These are phyloP conservation scores for Pterocles gutturalis DNA, from an alignment of 2,113 vertebrate genomes.

Conservation along the genomic window DNA sequence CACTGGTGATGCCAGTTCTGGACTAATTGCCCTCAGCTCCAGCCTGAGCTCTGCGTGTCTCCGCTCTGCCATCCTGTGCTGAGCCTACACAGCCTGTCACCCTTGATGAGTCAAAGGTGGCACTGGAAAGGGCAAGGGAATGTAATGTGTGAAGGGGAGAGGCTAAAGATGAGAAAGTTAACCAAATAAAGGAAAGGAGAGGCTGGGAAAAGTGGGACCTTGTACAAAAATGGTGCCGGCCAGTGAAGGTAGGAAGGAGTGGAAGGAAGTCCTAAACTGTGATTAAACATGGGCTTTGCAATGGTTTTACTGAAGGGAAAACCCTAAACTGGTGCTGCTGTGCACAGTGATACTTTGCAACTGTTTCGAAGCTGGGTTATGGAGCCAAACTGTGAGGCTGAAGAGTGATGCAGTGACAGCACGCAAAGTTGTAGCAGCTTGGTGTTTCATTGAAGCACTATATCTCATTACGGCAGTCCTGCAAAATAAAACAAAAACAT, in stretches of 20 bases:
- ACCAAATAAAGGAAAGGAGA: background rate
- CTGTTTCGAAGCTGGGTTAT: rapidly evolving
- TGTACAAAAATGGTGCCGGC: background rate
- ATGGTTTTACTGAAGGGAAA: background rate
- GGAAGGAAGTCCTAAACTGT: background rate
- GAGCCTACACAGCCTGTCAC: rapidly evolving
- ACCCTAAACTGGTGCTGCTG: background rate
- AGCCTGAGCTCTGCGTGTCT: rapidly evolving
- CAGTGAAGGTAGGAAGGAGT: background rate
- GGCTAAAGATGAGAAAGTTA: background rate
- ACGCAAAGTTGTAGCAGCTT: rapidly evolving
- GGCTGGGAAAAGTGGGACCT: background rate
- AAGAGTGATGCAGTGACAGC: background rate
- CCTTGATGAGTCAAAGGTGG: rapidly evolving
- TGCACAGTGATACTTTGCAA: rapidly evolving
- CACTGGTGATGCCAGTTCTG: rapidly evolving
- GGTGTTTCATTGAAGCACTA: rapidly evolving
- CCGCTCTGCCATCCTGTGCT: rapidly evolving
- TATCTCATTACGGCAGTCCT: rapidly evolving
- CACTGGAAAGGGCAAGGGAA: background rate
- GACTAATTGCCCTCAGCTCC: background rate
- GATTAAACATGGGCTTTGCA: background rate
- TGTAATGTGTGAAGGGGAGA: background rate
- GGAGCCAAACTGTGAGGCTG: rapidly evolving
- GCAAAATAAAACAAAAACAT: background rate